Percentiles rank a stretch among this genome's conserved stretches.
Evolutionary conservation across 2,797 vertebrate genomes (phyloP).

Genomic region (Sebastes variabilis): DNA sequence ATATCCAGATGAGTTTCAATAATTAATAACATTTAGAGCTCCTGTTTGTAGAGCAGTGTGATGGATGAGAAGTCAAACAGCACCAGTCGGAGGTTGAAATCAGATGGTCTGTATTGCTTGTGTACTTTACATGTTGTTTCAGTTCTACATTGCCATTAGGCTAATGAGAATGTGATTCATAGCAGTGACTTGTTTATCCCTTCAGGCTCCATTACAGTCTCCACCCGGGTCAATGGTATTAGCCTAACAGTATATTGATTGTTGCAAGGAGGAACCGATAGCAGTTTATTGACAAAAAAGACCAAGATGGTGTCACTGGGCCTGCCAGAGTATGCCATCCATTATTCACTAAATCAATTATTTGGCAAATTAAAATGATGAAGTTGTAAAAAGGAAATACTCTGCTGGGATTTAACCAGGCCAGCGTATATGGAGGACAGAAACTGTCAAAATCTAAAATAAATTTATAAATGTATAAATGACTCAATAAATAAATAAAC

Average conservation of each 20-base stretch:
- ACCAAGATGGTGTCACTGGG: background rate
- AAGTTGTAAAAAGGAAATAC: background rate
- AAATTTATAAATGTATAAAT: background rate
- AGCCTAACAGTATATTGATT: conserved; percentile 47
- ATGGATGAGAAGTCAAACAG: background rate
- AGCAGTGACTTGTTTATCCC: conserved; percentile 47
- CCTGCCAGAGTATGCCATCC: conserved; percentile 1
- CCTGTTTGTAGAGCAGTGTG: background rate
- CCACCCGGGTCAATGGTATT: conserved; percentile 27
- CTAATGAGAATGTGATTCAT: conserved; percentile 58
- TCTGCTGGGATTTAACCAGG: background rate
- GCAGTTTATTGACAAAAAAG: conserved; percentile 43
- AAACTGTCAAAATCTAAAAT: too few species aligned
- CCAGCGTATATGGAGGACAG: background rate
- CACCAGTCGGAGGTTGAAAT: background rate
- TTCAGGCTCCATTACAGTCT: conserved; percentile 31
- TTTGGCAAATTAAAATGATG: conserved; percentile 23
- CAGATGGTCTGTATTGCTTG: background rate
- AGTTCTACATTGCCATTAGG: conserved; percentile 35
- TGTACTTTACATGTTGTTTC: conserved; percentile 4
- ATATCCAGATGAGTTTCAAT: background rate
- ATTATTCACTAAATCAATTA: conserved; percentile 45
- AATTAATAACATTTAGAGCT: conserved; percentile 3
- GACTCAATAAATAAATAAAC: background rate
- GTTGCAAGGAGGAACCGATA: conserved; percentile 28